Base-by-base conservation (phyloP, 2,888 invertebrate genomes). In the Microplitis deprimator region DNA sequence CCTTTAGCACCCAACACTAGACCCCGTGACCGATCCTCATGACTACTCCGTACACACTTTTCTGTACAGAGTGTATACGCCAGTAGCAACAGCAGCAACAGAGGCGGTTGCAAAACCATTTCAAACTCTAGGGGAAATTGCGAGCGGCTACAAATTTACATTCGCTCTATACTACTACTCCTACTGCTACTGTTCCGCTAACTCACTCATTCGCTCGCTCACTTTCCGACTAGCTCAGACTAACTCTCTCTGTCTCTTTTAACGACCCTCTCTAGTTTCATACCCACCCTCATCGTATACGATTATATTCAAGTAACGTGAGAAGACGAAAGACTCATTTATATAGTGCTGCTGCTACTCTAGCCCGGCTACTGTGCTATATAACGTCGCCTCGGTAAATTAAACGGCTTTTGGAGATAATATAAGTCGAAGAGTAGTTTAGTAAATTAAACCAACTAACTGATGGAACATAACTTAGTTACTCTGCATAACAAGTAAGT, bases 21-120 rank as follows among this genome's bases (percentile, higher is more conserved):
- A 67, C 65, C 69, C 77, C 77, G 73, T 79, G 79, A 76, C 77
- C 81, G 13, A 72, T 68, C 62, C 50, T 50, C 50, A 50, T 41
- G 13, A 65, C 73, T 73, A 41, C 62, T 65, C 20, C 50, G 50
- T 38, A 61, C 60, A 60, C 59, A 50, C 61, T 59, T 59, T 70
- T 70, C 60, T 38, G 7, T 59, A 59, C 5, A 29, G n/a, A 13
- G 10, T 67, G 8, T 67, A 67, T 38, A 16, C 41, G 40, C 13
- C 17, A 16, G 17, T 7, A 41, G 8, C 5, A n/a, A 50, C 13
- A 50, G 50, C 50, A 50, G 13, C 50, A 50, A 5, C 50, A 50
- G 50, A 50, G 50, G 50, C 50, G 50, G 50, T 13, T 8, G 50
- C 6, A 50, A 8, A 50, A 13, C 50, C 41, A 29, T 20, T 68